A percentile compares a stretch with the other conserved stretches of the same genome.
These are phyloP conservation scores for Caenorhabditis sp. DNA, from an alignment of 2,888 invertebrate species.

Conservation along the genomic window DNA sequence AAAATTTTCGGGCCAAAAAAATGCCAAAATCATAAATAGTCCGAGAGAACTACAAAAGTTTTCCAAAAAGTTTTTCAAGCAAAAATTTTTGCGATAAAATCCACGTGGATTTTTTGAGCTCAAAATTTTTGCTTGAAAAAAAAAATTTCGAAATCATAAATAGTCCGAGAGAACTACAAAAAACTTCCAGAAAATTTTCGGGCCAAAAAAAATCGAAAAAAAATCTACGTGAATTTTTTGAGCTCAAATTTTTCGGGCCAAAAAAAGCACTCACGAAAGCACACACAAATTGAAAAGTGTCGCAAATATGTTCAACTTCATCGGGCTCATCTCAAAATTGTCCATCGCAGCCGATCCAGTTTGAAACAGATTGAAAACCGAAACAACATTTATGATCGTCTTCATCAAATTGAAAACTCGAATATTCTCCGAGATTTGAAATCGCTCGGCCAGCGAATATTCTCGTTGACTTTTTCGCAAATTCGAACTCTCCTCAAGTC, in stretches of 20 bases:
- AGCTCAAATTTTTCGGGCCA: background rate
- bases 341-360: slow-evolving; percentile 34
- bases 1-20: too few relatives aligned
- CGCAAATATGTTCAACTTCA: slow-evolving; percentile 20
- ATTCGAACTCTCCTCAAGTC: slow-evolving; percentile 37
- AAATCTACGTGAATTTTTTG: background rate
- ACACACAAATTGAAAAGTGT: slow-evolving; percentile 41
- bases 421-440: slow-evolving; percentile 43
- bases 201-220: too few relatives aligned
- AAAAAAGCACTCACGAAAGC: slow-evolving; percentile 12
- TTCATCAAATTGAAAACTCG: slow-evolving; percentile 40
- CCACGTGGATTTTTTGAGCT: too few relatives aligned
- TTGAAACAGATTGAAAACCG: slow-evolving; percentile 37
- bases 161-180: too few relatives aligned
- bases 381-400: slow-evolving; percentile 32
- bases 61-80: too few relatives aligned
- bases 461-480: slow-evolving; percentile 33
- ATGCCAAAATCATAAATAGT: too few relatives aligned
- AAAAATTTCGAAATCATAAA: too few relatives aligned
- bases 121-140: background rate
- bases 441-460: slow-evolving; percentile 32
- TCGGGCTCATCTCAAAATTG: slow-evolving; percentile 29
- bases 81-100: too few relatives aligned
- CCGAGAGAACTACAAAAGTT: too few relatives aligned
- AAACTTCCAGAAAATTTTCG: too few relatives aligned